Evolutionary conservation across 2,888 invertebrate species (phyloP), one percentile per base, ranked within the genome.

Genomic region (Leucoma salicis): DNA sequence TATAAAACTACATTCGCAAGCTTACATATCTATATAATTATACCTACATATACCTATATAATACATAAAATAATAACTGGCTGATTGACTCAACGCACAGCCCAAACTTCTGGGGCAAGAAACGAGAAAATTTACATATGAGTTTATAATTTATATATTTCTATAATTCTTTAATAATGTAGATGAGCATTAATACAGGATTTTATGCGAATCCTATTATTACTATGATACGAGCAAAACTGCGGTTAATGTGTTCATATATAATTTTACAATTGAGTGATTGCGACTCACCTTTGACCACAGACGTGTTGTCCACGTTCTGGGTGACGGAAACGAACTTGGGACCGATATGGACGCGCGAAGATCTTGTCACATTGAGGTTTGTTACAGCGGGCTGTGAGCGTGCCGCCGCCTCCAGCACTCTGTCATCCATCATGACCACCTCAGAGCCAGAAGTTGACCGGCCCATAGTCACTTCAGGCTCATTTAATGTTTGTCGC

Each of bases 311-410:
- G 49, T 83, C 79, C 2, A 87, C 74, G 47, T 80, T 83, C 46
- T 85, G 82, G 2, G 80, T 85, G 36, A 86, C 78, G 8, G 77
- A 74, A 13, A 82, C 74, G 49, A 86, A 77, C 57, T 81, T 83
- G 11, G 83, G 78, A 3, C 88, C 87, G 42, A 87, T 70, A 61
- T 86, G 86, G 28, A 85, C 74, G 11, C 70, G 66, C 1, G 75
- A 66, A 3, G 83, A 82, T 38, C 78, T 78, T 36, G 70, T 74
- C 8, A 86, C 78, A 49, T 77, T 81, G 25, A 86, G 57, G 39
- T 70, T 79, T 11, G 70, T 65, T 11, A 78, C 67, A 25, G 61
- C 53, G 2, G 82, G 77, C 33, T 51, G 40, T 11, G 60, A 64
- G 3, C 65, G 44, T 0, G 67, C 49, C 1, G 67, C 58, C 1